Base-by-base conservation (phyloP, 1,140 invertebrate species). In the Notospermus geniculatus region DNA sequence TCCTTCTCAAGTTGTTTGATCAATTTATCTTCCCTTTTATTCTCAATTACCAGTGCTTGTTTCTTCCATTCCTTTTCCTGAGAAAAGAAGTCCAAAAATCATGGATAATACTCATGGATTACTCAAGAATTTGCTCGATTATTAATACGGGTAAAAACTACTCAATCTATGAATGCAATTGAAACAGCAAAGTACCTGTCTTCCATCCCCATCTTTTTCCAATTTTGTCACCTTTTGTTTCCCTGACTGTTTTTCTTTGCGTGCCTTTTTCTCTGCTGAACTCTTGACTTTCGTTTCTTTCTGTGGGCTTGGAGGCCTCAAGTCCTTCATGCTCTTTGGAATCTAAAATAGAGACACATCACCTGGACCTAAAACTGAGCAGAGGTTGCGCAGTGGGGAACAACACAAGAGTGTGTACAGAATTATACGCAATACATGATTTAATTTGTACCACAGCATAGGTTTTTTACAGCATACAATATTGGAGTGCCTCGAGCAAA, bases 1-100 rank as follows among this genome's bases (percentile, higher is more conserved):
- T 90, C 87, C 76, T 95, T 95, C 72, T 91, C 91, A 60, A 95
- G 76, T 71, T 87, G 86, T 70, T 87, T 88, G 17, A 95, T 93
- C 46, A 87, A 82, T 68, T 83, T 86, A 61, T 95, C 91, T 79
- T 96, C 92, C 22, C 88, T 84, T 52, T 86, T 80, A 82, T 92
- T 92, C 0, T 87, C 90, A 69, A 88, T 74, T 17, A 86, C 63
- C 15, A 92, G 29, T 4, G 22, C 73, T 67, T 88, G 85, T 66
- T 86, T 84, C 56, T 84, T 84, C 64, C 89, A 82, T 64, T 86
- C 76, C 59, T 85, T 85, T 63, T 84, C 75, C 71, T 66, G 85
- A 41, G 25, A 54, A 56, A 60, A 53, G 32, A 53, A 36, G 54
- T 29, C 7, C 5, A 23, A 25, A 29, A 11, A n/a, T 56, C 22